Conservation (phyloP, 2,113 vertebrate species). For the Trachemys scripta region DNA sequence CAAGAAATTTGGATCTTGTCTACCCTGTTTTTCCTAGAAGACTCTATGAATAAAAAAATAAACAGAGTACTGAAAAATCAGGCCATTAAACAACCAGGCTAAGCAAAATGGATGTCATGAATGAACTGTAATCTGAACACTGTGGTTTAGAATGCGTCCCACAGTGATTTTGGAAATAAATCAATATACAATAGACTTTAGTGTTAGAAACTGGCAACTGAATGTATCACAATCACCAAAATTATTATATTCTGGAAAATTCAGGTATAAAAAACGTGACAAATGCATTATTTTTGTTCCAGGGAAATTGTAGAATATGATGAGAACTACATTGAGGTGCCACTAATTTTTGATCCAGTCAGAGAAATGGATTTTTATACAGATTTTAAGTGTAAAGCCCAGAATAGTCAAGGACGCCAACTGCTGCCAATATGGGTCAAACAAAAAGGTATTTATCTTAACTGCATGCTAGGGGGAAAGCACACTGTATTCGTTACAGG, state of each 20-base stretch:
- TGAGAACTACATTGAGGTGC: constrained; percentile 84
- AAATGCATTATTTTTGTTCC: background rate
- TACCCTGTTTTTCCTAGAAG: background rate
- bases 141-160: background rate
- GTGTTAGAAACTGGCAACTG: background rate
- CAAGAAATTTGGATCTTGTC: background rate
- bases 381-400: constrained; percentile 85
- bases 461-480: background rate
- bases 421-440: constrained; percentile 81
- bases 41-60: background rate
- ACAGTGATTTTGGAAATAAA: background rate
- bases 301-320: constrained; percentile 84
- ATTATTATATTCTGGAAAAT: background rate
- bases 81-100: background rate
- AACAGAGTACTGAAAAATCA: background rate
- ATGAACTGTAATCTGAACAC: background rate
- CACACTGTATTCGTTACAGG: background rate
- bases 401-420: constrained; percentile 79
- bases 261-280: background rate
- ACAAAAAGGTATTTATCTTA: constrained; percentile 82
- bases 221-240: background rate
- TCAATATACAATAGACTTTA: background rate
- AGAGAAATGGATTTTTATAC: constrained; percentile 82
- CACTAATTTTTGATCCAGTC: constrained; percentile 83
- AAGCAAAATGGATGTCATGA: background rate